phyloP scores from a whole-genome alignment of 2,888 invertebrate genomes.

The Clusia tigrina region DNA sequence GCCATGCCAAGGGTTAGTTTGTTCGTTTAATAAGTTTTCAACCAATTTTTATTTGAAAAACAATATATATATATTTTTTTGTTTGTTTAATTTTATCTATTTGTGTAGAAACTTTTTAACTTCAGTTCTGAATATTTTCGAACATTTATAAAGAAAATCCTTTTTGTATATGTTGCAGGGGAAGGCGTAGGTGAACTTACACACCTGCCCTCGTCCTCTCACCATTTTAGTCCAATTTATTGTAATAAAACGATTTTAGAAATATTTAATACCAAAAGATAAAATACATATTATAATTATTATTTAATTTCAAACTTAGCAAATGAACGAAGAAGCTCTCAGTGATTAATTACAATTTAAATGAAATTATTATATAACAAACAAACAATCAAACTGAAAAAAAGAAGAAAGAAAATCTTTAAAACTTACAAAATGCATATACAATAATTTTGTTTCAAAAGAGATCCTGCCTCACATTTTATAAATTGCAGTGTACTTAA shows the following conservation, averaged over 20 bases:
- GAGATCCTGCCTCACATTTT: too few relatives aligned
- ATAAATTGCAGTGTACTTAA: conserved; percentile 3
- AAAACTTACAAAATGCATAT: too few relatives aligned
- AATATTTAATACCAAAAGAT: too few relatives aligned
- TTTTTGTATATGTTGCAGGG: not conserved
- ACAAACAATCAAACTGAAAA: too few relatives aligned
- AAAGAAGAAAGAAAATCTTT: not conserved
- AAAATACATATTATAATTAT: not conserved
- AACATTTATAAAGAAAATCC: not conserved
- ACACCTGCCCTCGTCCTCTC: too few relatives aligned
- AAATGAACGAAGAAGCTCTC: conserved; percentile 1
- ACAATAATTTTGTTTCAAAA: too few relatives aligned
- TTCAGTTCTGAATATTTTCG: too few relatives aligned
- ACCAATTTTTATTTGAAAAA: not conserved
- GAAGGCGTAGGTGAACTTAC: too few relatives aligned
- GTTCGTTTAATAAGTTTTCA: not conserved
- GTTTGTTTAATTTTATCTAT: not conserved
- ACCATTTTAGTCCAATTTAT: too few relatives aligned
- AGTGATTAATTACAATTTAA: conserved; percentile 7
- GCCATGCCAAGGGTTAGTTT: conserved; percentile 50
- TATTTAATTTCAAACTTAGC: not conserved
- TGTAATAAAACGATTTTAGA: too few relatives aligned
- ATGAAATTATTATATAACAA: conserved; percentile 13
- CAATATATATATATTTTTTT: too few relatives aligned
- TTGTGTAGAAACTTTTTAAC: not conserved